Conservation (phyloP, 2,113 vertebrate species). For the Sylvilagus bachmani region DNA sequence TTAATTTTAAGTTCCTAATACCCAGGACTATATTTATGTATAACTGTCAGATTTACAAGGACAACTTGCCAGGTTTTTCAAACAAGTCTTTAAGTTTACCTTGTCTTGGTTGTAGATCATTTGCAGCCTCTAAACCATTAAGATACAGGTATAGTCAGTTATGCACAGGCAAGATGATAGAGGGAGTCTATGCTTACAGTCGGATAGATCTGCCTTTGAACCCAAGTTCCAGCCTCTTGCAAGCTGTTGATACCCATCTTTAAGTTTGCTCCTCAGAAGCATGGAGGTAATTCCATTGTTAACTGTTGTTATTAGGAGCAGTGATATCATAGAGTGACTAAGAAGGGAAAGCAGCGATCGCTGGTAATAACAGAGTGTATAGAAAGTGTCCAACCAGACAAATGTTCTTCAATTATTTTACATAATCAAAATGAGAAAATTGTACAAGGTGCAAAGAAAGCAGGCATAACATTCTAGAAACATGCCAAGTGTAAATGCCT, state of each 20-base stretch:
- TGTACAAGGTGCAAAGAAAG: neutral
- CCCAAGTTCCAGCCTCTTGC: neutral
- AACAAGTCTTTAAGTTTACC: slow-evolving; percentile 68
- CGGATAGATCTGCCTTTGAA: neutral
- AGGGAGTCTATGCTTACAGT: neutral
- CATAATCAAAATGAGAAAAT: slow-evolving; percentile 33
- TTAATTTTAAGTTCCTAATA: slow-evolving; percentile 59
- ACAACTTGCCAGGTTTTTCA: neutral
- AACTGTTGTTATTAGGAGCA: neutral
- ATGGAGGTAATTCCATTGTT: neutral
- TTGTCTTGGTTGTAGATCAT: slow-evolving; percentile 63
- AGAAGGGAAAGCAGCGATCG: neutral
- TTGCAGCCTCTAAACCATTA: neutral
- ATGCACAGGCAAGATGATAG: neutral
- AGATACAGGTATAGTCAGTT: neutral
- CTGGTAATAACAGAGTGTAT: no score
- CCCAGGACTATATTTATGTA: neutral
- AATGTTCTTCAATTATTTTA: neutral
- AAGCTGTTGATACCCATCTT: neutral
- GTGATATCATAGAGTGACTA: neutral
- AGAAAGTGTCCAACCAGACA: neutral
- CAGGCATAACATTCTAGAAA: slow-evolving; percentile 19
- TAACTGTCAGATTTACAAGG: slow-evolving; percentile 48
- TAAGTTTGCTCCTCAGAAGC: slow-evolving; percentile 10
- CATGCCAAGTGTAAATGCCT: neutral